Evolutionary conservation across 1,140 invertebrate species (phyloP).

Genomic region (Cydia fagiglandana): DNA sequence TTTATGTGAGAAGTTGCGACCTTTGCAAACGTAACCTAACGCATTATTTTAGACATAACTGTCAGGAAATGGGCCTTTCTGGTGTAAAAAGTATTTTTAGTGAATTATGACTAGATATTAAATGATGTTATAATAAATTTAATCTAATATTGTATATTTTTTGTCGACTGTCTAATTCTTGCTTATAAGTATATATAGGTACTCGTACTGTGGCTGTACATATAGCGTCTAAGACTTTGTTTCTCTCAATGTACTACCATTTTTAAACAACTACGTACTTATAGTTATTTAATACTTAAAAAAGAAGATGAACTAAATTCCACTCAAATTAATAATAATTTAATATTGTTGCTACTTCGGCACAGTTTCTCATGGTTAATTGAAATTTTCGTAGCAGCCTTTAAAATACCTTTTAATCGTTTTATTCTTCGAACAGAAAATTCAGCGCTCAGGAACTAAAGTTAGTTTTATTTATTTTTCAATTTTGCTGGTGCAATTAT

Average conservation of each 20-base stretch:
- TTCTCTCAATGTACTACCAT: no score
- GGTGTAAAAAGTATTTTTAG: neutral
- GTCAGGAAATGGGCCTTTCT: conserved; percentile 6
- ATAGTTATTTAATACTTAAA: no score
- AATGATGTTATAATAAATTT: no score
- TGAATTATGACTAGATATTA: neutral
- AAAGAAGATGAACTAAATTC: no score
- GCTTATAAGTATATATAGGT: no score
- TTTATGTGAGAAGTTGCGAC: conserved; percentile 14
- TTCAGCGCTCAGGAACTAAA: neutral
- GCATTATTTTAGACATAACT: conserved; percentile 8
- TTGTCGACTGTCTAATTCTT: no score
- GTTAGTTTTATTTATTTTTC: conserved; percentile 5
- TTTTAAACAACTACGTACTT: no score
- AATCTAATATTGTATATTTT: no score
- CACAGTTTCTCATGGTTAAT: neutral
- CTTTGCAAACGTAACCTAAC: neutral
- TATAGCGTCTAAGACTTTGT: no score
- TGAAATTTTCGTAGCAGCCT: neutral
- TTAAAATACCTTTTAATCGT: neutral
- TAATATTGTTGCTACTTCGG: no score
- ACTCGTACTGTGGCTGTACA: no score
- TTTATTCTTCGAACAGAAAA: neutral
- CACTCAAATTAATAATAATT: no score
- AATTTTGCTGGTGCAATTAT: conserved; percentile 15